A percentile compares a stretch with the other conserved stretches of the same genome.
Evolutionary conservation across 2,888 invertebrate genomes (phyloP).

Genomic region (Pinctada fucata): DNA sequence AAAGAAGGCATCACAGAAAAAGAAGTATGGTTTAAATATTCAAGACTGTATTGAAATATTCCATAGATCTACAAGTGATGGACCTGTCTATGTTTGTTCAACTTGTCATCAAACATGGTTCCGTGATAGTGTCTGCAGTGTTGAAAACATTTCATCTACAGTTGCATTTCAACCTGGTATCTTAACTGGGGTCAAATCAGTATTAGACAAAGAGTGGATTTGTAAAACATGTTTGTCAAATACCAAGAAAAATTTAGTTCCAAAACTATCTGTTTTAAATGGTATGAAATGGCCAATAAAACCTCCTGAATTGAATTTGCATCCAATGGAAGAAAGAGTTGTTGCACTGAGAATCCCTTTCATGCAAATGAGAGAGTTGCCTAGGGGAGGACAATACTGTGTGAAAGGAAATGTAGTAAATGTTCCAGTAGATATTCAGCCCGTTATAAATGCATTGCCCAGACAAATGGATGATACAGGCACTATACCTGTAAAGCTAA

Average conservation of each 20-base stretch:
- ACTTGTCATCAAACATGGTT: neutral
- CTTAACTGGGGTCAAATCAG: neutral
- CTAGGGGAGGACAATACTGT: too few species aligned
- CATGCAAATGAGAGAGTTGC: too few species aligned
- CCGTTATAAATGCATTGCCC: neutral
- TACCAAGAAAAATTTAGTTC: neutral
- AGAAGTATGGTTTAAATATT: neutral
- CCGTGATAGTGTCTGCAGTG: neutral
- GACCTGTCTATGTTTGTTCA: slow-evolving; percentile 5
- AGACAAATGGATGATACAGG: neutral
- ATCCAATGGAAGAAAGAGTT: neutral
- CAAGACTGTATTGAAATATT: too few species aligned
- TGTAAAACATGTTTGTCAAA: neutral
- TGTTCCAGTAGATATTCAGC: neutral
- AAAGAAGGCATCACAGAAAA: neutral
- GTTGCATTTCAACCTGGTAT: neutral
- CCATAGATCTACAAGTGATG: neutral
- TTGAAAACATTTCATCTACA: neutral
- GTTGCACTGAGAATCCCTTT: too few species aligned
- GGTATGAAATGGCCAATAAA: neutral
- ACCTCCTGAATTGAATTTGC: slow-evolving; percentile 4
- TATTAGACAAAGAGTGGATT: neutral
- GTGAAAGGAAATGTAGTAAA: too few species aligned
- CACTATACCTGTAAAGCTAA: slow-evolving; percentile 11
- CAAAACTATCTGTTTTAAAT: slow-evolving; percentile 8